Evolutionary conservation across 2,888 invertebrate species (phyloP).

Genomic region (Ophion slaviceki): DNA sequence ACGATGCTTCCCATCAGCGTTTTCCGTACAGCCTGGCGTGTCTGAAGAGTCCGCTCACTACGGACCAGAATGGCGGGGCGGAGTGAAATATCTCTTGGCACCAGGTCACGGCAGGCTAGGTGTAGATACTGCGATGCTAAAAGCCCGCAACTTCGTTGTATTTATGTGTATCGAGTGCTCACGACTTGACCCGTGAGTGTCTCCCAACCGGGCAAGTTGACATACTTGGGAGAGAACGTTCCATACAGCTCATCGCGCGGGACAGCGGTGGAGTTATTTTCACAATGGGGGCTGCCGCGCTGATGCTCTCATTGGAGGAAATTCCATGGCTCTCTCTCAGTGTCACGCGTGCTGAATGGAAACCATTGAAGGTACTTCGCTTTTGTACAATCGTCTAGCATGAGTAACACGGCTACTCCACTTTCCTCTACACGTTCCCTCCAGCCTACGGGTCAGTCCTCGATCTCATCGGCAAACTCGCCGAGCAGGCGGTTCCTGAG

Average conservation of each 20-base stretch:
- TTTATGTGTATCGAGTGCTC: conserved; percentile 20
- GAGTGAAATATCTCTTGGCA: conserved; percentile 61
- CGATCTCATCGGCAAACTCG: conserved; percentile 26
- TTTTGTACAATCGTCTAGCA: conserved; percentile 74
- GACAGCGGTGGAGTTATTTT: conserved; percentile 82
- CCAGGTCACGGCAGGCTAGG: conserved; percentile 54
- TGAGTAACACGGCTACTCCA: conserved; percentile 26
- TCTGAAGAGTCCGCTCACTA: conserved; percentile 47
- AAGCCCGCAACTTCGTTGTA: conserved; percentile 36
- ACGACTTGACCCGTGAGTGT: conserved; percentile 35
- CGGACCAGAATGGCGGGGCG: conserved; percentile 37
- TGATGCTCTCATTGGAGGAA: conserved; percentile 81
- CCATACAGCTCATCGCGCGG: conserved; percentile 79
- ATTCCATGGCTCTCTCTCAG: conserved; percentile 75
- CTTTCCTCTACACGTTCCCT: conserved; percentile 46
- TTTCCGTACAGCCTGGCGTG: not conserved
- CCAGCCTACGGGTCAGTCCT: conserved; percentile 56
- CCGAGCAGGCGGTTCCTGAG: not conserved
- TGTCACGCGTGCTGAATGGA: conserved; percentile 77
- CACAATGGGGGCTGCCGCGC: conserved; percentile 79
- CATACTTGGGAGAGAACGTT: conserved; percentile 56
- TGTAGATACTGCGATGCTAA: conserved; percentile 37
- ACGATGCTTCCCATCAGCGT: not conserved
- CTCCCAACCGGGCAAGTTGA: conserved; percentile 40
- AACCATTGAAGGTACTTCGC: conserved; percentile 77